These are phyloP conservation scores for Aphaenogaster ashmeadi DNA, from an alignment of 1,140 invertebrate species.

Conservation along the genomic window DNA sequence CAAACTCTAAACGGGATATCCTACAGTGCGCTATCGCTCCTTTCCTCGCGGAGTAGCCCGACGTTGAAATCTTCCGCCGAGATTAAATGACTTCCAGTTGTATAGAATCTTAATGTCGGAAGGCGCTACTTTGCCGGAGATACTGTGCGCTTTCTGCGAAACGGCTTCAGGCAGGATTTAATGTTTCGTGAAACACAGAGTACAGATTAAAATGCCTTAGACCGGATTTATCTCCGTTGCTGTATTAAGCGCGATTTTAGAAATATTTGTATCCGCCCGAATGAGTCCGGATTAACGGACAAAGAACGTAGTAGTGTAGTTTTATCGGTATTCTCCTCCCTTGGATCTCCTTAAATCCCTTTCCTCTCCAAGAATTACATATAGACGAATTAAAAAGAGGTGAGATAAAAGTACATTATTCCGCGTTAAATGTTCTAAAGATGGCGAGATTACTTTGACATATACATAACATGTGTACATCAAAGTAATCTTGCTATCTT, in stretches of 20 bases:
- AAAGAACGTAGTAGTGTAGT: conserved; percentile 15
- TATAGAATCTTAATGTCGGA: conserved; percentile 65
- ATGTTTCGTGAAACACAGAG: conserved; percentile 63
- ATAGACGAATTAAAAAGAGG: conserved; percentile 8
- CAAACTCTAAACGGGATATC: conserved; percentile 53
- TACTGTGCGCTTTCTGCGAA: conserved; percentile 55
- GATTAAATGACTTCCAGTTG: conserved; percentile 66
- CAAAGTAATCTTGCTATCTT: background rate
- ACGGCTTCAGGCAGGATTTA: conserved; percentile 59
- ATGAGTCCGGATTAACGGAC: conserved; percentile 30
- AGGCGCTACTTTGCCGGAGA: conserved; percentile 57
- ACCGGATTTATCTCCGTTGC: conserved; percentile 50
- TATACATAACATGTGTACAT: background rate
- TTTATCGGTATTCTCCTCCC: conserved; percentile 9
- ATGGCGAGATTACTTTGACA: background rate
- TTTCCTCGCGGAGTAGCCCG: conserved; percentile 45
- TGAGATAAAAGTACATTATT: background rate
- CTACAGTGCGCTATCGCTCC: conserved; percentile 36
- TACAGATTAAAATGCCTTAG: conserved; percentile 64
- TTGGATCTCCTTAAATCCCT: conserved; percentile 12
- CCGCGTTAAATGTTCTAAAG: background rate
- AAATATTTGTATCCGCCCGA: conserved; percentile 56
- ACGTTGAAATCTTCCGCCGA: conserved; percentile 57
- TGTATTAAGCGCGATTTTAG: conserved; percentile 57
- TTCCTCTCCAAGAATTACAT: conserved; percentile 10